A percentile compares a stretch with the other conserved stretches of the same genome.
Evolutionary conservation across 1,140 invertebrate species (phyloP).

Genomic region (Hycleus phaleratus): DNA sequence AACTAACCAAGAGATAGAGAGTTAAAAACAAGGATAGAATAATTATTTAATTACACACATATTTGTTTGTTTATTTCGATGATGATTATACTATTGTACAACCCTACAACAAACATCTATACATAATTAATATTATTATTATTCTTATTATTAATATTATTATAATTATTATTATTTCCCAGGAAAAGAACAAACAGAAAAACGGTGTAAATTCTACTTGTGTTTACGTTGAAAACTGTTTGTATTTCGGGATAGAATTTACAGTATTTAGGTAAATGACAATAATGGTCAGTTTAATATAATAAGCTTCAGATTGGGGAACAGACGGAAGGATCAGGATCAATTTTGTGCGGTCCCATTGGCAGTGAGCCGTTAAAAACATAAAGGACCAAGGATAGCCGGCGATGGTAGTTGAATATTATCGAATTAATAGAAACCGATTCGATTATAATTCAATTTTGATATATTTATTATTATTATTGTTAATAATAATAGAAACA

Average conservation of each 20-base stretch:
- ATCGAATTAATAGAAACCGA: neutral
- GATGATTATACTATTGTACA: conserved; percentile 27
- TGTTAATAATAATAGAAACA: neutral
- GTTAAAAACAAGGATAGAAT: conserved; percentile 6
- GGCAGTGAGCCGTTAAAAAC: conserved; percentile 13
- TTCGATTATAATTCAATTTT: neutral
- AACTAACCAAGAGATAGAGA: conserved; percentile 12
- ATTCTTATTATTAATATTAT: conserved; percentile 1
- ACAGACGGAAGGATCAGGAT: conserved; percentile 11
- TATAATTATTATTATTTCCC: neutral
- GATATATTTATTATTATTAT: neutral
- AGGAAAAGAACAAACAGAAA: neutral
- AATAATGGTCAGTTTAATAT: conserved; percentile 6
- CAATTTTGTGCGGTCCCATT: conserved; percentile 10
- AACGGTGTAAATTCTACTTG: conserved; percentile 7
- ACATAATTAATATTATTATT: conserved; percentile 17
- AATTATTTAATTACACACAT: conserved; percentile 19
- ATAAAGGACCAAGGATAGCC: neutral
- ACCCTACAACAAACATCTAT: conserved; percentile 37
- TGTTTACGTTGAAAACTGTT: neutral
- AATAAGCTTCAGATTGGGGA: neutral
- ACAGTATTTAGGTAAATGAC: conserved; percentile 18
- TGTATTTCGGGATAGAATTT: conserved; percentile 20
- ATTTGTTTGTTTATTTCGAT: conserved; percentile 3
- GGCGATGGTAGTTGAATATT: neutral